Evolutionary conservation across 2,888 invertebrate species (phyloP).

Genomic region (Dioctria rufipes): DNA sequence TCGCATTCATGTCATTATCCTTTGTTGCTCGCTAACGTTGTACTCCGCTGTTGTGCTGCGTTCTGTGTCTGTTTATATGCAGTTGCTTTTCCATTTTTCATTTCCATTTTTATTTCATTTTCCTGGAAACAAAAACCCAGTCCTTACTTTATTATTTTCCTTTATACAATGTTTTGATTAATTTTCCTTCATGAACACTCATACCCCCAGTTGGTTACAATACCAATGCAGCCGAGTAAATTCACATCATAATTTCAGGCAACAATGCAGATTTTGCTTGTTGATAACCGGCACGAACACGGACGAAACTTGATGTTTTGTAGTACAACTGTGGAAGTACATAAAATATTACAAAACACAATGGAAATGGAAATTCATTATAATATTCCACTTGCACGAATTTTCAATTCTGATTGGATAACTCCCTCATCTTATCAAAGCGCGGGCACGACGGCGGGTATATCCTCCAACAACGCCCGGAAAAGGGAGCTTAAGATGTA

Average conservation of each 20-base stretch:
- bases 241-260: conserved; percentile 48
- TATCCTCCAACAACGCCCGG: conserved; percentile 1
- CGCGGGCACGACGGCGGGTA: neutral
- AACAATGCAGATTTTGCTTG: conserved; percentile 42
- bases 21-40: conserved; percentile 44
- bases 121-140: conserved; percentile 51
- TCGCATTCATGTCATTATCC: conserved; percentile 57
- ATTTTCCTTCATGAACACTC: conserved; percentile 64
- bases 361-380: conserved; percentile 60
- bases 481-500: conserved; percentile 34
- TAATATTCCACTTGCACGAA: conserved; percentile 60
- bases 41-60: conserved; percentile 41
- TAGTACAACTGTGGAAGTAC: conserved; percentile 20
- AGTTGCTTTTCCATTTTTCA: conserved; percentile 47
- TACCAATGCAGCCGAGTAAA: conserved; percentile 50
- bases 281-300: conserved; percentile 25
- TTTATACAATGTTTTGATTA: conserved; percentile 72
- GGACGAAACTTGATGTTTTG: conserved; percentile 37
- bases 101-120: conserved; percentile 51
- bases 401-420: conserved; percentile 61
- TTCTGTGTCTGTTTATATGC: conserved; percentile 33
- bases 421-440: conserved; percentile 58
- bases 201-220: conserved; percentile 52
- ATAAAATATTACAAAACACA: conserved; percentile 58
- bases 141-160: conserved; percentile 69